Conservation (phyloP, 1,140 invertebrate species). For the Telenomus remus region DNA sequence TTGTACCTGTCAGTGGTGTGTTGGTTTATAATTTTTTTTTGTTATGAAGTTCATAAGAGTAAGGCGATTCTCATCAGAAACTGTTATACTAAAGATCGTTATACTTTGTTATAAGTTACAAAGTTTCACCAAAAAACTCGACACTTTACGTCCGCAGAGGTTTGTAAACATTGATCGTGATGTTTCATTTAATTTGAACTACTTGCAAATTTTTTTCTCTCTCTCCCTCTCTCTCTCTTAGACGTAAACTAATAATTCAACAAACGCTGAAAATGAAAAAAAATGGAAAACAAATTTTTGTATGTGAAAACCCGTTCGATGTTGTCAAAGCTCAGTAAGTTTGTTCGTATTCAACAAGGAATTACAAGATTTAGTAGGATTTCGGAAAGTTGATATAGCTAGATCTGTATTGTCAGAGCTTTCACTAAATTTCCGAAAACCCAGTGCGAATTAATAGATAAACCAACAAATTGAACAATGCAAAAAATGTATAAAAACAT, state of each 20-base stretch:
- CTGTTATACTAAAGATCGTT: constrained; percentile 19
- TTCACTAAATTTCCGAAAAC: constrained; percentile 1
- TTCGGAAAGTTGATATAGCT: constrained; percentile 32
- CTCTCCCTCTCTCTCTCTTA: too few relatives aligned
- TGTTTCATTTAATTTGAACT: constrained; percentile 19
- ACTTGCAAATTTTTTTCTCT: background rate
- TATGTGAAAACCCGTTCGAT: constrained; percentile 5
- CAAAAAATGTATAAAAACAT: too few relatives aligned
- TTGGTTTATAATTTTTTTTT: constrained; percentile 1
- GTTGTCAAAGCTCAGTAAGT: constrained; percentile 49
- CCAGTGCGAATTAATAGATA: constrained; percentile 7
- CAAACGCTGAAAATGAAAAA: too few relatives aligned
- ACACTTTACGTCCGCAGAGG: constrained; percentile 17
- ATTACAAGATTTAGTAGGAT: constrained; percentile 32
- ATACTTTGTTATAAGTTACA: constrained; percentile 35
- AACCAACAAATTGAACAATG: background rate
- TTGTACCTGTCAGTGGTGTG: background rate
- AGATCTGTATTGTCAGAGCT: constrained; percentile 20
- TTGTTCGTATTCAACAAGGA: constrained; percentile 28
- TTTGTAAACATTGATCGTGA: constrained; percentile 12
- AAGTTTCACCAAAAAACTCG: constrained; percentile 24
- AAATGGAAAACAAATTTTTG: background rate
- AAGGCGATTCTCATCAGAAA: constrained; percentile 17
- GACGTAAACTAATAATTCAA: too few relatives aligned
- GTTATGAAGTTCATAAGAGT: constrained; percentile 13